phyloP scores from a whole-genome alignment of 2,888 invertebrate genomes.

The Sialis fuliginosa region DNA sequence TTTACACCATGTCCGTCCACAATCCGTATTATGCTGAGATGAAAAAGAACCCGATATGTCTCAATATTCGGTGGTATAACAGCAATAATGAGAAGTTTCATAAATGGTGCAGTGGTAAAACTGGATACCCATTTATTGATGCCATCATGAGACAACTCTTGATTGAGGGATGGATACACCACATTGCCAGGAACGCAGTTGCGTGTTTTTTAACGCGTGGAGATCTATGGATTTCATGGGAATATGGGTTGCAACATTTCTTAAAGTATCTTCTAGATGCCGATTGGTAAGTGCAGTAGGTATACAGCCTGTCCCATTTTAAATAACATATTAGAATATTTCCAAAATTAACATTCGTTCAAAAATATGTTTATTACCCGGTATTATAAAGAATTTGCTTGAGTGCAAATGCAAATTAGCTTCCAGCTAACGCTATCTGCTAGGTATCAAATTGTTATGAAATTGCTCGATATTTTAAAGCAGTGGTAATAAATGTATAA shows the following conservation, averaged over 20 bases:
- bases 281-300: conserved; percentile 36
- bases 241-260: conserved; percentile 46
- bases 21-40: conserved; percentile 51
- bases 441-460: too few relatives aligned
- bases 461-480: too few relatives aligned
- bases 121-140: conserved; percentile 57
- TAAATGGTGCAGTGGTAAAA: conserved; percentile 41
- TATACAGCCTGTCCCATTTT: too few relatives aligned
- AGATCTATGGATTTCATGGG: conserved; percentile 61
- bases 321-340: too few relatives aligned
- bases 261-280: conserved; percentile 51
- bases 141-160: conserved; percentile 54
- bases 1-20: conserved; percentile 61
- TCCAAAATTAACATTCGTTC: too few relatives aligned
- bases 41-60: conserved; percentile 50
- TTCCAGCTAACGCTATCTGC: too few relatives aligned
- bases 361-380: too few relatives aligned
- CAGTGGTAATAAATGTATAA: too few relatives aligned
- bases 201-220: conserved; percentile 55
- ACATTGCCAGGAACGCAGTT: conserved; percentile 50
- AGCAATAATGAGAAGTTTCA: conserved; percentile 31
- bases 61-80: conserved; percentile 48
- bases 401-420: too few relatives aligned
- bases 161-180: conserved; percentile 54
- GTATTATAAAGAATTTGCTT: too few relatives aligned